These are phyloP conservation scores for Pangasius krempfi DNA, from an alignment of 2,797 vertebrate species.

Conservation along the genomic window DNA sequence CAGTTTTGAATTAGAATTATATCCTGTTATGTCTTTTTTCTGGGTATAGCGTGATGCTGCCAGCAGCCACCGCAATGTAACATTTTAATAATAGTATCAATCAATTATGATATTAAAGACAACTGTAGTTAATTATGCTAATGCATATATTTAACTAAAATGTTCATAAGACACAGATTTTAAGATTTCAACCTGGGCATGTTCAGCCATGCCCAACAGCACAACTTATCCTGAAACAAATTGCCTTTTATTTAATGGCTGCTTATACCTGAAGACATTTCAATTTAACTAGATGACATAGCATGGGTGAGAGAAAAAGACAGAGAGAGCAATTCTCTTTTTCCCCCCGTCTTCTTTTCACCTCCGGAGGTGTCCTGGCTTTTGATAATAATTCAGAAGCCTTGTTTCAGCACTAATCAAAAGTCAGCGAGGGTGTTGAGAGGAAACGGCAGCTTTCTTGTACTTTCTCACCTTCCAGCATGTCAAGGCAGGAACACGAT, in stretches of 20 bases:
- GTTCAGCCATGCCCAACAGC: conserved; percentile 32
- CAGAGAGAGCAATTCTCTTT: conserved; percentile 61
- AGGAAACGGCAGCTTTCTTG: conserved; percentile 64
- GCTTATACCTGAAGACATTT: conserved; percentile 65
- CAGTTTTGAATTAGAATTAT: conserved; percentile 29
- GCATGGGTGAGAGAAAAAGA: conserved; percentile 46
- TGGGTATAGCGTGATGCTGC: neutral
- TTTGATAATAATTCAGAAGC: conserved; percentile 63
- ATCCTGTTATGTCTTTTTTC: neutral
- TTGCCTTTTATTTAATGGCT: conserved; percentile 34
- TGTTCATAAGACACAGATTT: conserved; percentile 2
- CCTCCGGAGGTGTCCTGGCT: conserved; percentile 57
- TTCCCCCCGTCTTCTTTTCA: conserved; percentile 38
- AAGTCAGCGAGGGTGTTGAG: conserved; percentile 70
- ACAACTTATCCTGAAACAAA: conserved; percentile 22
- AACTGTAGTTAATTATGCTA: neutral
- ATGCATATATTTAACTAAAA: neutral
- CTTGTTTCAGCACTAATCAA: conserved; percentile 70
- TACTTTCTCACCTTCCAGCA: conserved; percentile 57
- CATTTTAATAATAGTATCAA: neutral
- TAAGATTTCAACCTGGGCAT: conserved; percentile 6
- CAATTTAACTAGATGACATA: conserved; percentile 50
- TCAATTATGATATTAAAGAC: conserved; percentile 5
- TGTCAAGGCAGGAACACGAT: conserved; percentile 70
- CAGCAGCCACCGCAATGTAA: neutral